Evolutionary conservation across 2,888 invertebrate genomes (phyloP).

Genomic region (Drosophila sordidapex): DNA sequence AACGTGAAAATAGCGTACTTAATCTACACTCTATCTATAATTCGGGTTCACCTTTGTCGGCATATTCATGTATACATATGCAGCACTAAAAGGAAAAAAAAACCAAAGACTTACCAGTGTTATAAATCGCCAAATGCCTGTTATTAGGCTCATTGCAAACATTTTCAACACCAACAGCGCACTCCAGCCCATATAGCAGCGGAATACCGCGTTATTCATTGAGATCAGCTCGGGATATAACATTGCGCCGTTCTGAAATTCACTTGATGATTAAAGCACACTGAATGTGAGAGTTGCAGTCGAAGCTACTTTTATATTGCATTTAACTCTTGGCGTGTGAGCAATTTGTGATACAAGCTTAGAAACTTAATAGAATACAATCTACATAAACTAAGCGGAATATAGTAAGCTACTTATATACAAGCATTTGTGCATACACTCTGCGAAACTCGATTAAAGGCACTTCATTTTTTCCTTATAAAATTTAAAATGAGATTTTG

Average conservation of each 20-base stretch:
- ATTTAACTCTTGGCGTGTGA: not conserved
- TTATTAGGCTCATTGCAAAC: conserved; percentile 83
- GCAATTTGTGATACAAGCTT: not conserved
- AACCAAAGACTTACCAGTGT: conserved; percentile 78
- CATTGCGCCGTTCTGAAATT: conserved; percentile 35
- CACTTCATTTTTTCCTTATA: too few species aligned
- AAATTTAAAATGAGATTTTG: too few species aligned
- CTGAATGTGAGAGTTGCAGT: not conserved
- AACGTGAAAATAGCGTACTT: not conserved
- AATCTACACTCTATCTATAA: not conserved
- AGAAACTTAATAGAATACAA: not conserved
- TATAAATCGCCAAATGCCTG: conserved; percentile 82
- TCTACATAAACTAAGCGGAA: not conserved
- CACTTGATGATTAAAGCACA: conserved; percentile 21
- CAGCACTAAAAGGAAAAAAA: conserved; percentile 17
- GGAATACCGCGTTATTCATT: conserved; percentile 78
- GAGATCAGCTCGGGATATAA: conserved; percentile 56
- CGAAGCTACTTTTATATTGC: not conserved
- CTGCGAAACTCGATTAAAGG: too few species aligned
- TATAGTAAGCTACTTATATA: not conserved
- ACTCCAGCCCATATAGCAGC: conserved; percentile 82
- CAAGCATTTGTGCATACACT: not conserved
- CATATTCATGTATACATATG: not conserved
- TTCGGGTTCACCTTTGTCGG: too few species aligned
- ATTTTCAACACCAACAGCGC: conserved; percentile 84